phyloP scores from a whole-genome alignment of 2,888 invertebrate genomes.

The Leptinotarsa haldemani region DNA sequence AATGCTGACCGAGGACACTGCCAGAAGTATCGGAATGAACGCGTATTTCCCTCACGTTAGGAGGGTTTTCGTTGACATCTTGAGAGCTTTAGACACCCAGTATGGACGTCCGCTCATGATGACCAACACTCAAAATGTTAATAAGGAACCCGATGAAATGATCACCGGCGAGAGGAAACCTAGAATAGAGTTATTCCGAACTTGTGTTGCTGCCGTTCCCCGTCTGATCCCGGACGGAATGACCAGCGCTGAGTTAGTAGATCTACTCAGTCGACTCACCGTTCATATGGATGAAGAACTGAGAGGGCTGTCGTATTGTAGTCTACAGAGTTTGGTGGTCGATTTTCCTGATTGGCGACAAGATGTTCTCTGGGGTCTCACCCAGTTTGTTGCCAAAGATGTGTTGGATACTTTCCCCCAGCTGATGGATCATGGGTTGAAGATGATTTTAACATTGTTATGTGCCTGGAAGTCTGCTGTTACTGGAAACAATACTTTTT shows the following conservation, averaged over 20 bases:
- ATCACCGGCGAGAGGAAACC: constrained; percentile 96
- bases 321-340: constrained; percentile 92
- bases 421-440: constrained; percentile 91
- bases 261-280: constrained; percentile 91
- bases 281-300: constrained; percentile 99
- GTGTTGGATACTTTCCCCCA: constrained; percentile 90
- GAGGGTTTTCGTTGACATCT: constrained; percentile 94
- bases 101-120: constrained; percentile 97
- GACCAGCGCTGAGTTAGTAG: constrained; percentile 93
- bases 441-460: constrained; percentile 91
- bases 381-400: constrained; percentile 94
- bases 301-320: constrained; percentile 91
- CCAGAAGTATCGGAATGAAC: constrained; percentile 95
- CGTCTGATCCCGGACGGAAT: constrained; percentile 95
- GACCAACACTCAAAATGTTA: constrained; percentile 95
- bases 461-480: constrained; percentile 90
- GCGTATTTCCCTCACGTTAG: constrained; percentile 96
- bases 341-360: constrained; percentile 99
- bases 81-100: constrained; percentile 93
- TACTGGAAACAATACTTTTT: constrained; percentile 40
- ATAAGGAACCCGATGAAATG: constrained; percentile 93
- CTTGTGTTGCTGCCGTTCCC: constrained; percentile 98
- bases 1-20: constrained; percentile 96
- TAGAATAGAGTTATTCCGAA: constrained; percentile 96
- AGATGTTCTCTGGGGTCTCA: constrained; percentile 93